Conservation (phyloP, 2,888 invertebrate species). For the Microctonus aethiopoides region DNA sequence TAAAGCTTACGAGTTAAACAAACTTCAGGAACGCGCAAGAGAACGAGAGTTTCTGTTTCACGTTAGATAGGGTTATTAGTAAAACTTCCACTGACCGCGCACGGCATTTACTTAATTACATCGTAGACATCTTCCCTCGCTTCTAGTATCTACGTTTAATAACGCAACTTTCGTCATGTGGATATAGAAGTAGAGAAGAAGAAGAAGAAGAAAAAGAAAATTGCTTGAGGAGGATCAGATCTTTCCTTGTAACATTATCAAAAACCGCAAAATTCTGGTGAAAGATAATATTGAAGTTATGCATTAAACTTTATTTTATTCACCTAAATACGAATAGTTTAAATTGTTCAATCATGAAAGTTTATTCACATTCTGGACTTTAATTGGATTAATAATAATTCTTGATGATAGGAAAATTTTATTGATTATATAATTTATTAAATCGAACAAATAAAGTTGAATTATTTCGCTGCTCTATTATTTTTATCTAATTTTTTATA, state of each 20-base stretch:
- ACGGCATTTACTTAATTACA: conserved; percentile 63
- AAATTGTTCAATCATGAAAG: neutral
- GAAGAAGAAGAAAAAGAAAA: conserved; percentile 10
- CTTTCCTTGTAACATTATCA: conserved; percentile 22
- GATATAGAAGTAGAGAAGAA: conserved; percentile 17
- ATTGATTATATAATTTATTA: too few species aligned
- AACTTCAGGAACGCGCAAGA: conserved; percentile 61
- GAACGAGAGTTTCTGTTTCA: conserved; percentile 38
- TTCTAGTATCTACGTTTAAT: conserved; percentile 29
- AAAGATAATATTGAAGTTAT: conserved; percentile 3
- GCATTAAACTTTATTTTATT: conserved; percentile 2
- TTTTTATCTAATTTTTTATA: too few species aligned
- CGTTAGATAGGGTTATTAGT: conserved; percentile 56
- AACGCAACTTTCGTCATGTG: conserved; percentile 30
- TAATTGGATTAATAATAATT: too few species aligned
- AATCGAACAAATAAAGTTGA: too few species aligned
- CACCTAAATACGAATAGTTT: neutral
- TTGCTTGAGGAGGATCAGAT: conserved; percentile 16
- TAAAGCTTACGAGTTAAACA: conserved; percentile 62
- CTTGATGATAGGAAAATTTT: too few species aligned
- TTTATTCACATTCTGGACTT: too few species aligned
- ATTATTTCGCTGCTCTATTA: too few species aligned
- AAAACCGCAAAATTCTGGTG: conserved; percentile 23
- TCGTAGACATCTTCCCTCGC: conserved; percentile 35
- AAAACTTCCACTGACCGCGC: conserved; percentile 62